Evolutionary conservation across 2,113 vertebrate genomes (phyloP).

Genomic region (Mastomys coucha): DNA sequence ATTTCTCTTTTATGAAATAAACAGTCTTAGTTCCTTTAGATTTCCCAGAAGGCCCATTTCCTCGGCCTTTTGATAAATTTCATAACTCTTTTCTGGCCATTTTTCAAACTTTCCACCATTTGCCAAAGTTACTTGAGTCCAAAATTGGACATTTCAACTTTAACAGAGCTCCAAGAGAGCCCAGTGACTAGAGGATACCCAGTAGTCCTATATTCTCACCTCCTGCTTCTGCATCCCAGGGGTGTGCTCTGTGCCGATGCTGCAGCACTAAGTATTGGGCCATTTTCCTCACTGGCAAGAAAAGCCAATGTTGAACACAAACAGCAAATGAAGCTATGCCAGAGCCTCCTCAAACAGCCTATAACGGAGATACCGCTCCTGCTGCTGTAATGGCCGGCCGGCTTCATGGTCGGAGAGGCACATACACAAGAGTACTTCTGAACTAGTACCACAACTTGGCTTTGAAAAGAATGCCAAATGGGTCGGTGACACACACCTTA

Average conservation of each 20-base stretch:
- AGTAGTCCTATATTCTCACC: background rate
- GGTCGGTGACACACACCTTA: background rate
- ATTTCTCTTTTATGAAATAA: conserved; percentile 40
- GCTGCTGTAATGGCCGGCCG: background rate
- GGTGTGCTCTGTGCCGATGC: background rate
- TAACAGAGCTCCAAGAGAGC: conserved; percentile 28
- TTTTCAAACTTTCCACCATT: conserved; percentile 53
- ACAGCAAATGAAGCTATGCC: background rate
- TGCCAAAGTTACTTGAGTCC: conserved; percentile 35
- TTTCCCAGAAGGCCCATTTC: conserved; percentile 62
- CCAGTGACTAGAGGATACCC: background rate
- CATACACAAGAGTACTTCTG: background rate
- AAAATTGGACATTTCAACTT: conserved; percentile 39
- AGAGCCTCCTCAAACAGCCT: background rate
- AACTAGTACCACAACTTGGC: background rate
- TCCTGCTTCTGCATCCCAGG: background rate
- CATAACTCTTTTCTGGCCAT: conserved; percentile 38
- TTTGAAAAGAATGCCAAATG: background rate
- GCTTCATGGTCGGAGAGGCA: background rate
- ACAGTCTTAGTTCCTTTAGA: conserved; percentile 23
- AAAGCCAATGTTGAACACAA: conserved; percentile 19
- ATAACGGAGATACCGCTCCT: background rate
- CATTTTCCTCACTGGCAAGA: conserved; percentile 26
- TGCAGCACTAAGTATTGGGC: background rate
- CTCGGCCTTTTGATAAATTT: conserved; percentile 62